Conservation (phyloP, 2,888 invertebrate genomes). For the Hesperia comma region DNA sequence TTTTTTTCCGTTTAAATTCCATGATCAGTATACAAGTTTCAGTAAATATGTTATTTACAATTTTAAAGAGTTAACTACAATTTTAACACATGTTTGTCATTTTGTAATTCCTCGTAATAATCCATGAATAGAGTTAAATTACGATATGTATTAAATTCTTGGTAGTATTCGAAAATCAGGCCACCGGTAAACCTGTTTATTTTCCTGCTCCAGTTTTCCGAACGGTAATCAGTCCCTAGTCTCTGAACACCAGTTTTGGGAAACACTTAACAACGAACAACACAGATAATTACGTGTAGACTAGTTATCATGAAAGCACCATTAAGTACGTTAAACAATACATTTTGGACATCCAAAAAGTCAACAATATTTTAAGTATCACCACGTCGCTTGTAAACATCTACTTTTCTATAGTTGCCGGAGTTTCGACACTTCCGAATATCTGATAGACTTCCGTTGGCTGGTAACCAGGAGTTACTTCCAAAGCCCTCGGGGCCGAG, state of each 20-base stretch:
- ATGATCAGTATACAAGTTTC: neutral
- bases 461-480: conserved; percentile 1
- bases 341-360: neutral
- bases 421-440: neutral
- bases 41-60: neutral
- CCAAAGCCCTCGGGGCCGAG: neutral
- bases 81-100: neutral
- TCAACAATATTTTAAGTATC: conserved; percentile 1
- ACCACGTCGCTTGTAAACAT: neutral
- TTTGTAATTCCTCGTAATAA: neutral
- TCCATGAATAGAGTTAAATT: neutral
- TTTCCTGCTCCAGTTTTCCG: conserved; percentile 3
- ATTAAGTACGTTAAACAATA: conserved; percentile 20
- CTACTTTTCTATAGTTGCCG: neutral
- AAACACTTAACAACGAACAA: neutral
- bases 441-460: neutral
- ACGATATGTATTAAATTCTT: conserved; percentile 5
- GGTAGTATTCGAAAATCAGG: conserved; percentile 20
- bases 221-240: neutral
- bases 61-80: neutral
- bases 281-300: conserved; percentile 1
- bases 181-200: conserved; percentile 5
- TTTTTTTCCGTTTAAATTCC: conserved; percentile 2
- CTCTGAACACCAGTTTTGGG: neutral
- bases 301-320: conserved; percentile 29